phyloP scores from a whole-genome alignment of 1,140 invertebrate species.

The Drosophila obscura region DNA sequence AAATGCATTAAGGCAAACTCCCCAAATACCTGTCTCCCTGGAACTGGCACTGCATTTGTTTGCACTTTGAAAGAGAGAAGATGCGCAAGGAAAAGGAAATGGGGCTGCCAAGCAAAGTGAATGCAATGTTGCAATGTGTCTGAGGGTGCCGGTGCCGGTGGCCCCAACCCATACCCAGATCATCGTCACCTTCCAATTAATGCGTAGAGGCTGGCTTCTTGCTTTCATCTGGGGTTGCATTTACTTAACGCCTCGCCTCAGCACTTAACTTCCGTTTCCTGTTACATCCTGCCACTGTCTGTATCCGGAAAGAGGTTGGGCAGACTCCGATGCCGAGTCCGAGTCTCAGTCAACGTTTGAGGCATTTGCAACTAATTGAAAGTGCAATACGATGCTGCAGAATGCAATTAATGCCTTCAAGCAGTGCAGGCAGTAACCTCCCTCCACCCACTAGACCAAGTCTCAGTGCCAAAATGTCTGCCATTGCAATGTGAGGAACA shows the following conservation, averaged over 20 bases:
- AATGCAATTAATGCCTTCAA: conserved; percentile 83
- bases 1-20: conserved; percentile 63
- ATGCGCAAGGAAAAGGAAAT: conserved; percentile 31
- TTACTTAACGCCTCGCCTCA: conserved; percentile 81
- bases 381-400: conserved; percentile 81
- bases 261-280: conserved; percentile 83
- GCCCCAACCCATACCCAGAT: neutral
- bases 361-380: conserved; percentile 82
- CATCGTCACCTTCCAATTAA: conserved; percentile 74
- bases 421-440: conserved; percentile 4
- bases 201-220: conserved; percentile 68
- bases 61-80: conserved; percentile 23
- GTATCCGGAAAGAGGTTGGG: neutral
- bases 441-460: neutral
- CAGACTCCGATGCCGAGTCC: conserved; percentile 10
- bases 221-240: conserved; percentile 73
- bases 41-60: conserved; percentile 13
- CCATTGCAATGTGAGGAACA: too few relatives aligned
- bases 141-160: conserved; percentile 17
- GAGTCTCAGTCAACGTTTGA: conserved; percentile 36
- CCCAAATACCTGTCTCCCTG: neutral
- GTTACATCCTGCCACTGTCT: conserved; percentile 33
- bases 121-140: conserved; percentile 42
- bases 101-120: conserved; percentile 54
- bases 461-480: too few relatives aligned